Conservation (phyloP, 1,140 invertebrate species). For the Saccostrea glomerata region DNA sequence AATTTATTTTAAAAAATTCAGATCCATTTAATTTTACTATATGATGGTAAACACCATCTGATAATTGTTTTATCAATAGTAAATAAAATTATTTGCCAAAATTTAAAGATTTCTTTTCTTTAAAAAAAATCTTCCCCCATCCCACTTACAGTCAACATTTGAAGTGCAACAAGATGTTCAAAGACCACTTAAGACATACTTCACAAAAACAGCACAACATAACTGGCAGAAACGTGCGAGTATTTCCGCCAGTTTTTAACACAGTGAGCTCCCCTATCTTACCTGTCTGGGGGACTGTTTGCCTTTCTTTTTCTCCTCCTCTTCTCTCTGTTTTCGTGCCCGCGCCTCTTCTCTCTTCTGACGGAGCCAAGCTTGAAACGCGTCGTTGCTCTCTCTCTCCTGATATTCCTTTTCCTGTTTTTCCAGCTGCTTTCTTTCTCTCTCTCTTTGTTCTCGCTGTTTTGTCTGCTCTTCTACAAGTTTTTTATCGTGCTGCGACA, state of each 20-base stretch:
- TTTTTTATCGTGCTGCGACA: conserved; percentile 67
- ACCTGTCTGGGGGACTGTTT: neutral
- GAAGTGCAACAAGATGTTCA: neutral
- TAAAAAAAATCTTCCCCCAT: neutral
- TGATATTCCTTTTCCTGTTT: conserved; percentile 60
- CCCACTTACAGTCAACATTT: neutral
- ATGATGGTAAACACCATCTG: no score
- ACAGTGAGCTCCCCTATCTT: neutral
- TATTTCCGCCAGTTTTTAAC: neutral
- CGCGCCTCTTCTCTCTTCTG: conserved; percentile 61
- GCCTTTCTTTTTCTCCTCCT: conserved; percentile 60
- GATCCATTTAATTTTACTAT: no score
- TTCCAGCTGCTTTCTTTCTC: conserved; percentile 56
- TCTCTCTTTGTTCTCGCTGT: conserved; percentile 60
- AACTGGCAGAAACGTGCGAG: neutral
- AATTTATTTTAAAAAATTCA: no score
- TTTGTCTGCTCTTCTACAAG: conserved; percentile 49
- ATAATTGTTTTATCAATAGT: no score
- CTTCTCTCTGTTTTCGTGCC: conserved; percentile 56
- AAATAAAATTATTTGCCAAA: no score
- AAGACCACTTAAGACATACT: neutral
- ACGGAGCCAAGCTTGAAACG: conserved; percentile 68
- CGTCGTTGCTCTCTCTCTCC: conserved; percentile 63
- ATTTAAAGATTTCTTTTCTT: no score
- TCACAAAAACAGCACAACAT: neutral